phyloP scores from a whole-genome alignment of 2,113 vertebrate species.

The Mormyrus iriodes region DNA sequence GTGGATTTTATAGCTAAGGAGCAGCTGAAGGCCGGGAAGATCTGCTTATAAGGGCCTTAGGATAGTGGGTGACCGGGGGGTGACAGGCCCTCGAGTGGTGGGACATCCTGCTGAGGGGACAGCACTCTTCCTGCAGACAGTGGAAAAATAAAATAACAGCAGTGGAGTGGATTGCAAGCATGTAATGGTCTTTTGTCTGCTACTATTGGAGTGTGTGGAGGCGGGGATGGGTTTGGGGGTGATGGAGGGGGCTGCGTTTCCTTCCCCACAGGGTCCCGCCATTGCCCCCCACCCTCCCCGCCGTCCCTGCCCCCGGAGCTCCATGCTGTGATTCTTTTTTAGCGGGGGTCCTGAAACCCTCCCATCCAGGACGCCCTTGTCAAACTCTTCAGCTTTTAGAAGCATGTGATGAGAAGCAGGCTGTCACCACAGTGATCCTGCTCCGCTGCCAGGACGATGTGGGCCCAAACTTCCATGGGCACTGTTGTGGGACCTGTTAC shows the following conservation, averaged over 20 bases:
- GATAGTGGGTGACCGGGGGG: neutral
- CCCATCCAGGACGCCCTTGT: neutral
- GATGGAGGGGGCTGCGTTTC: constrained; percentile 69
- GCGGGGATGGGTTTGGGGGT: constrained; percentile 29
- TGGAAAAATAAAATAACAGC: constrained; percentile 80
- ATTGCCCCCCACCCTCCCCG: constrained; percentile 56
- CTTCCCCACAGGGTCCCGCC: constrained; percentile 72
- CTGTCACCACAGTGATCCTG: neutral
- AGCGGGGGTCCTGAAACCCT: constrained; percentile 44
- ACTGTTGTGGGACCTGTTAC: neutral
- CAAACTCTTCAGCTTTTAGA: neutral
- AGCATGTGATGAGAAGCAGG: neutral
- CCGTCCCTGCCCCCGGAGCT: constrained; percentile 45
- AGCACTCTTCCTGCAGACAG: constrained; percentile 66
- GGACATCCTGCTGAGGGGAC: constrained; percentile 44
- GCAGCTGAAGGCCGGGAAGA: neutral
- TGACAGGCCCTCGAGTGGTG: neutral
- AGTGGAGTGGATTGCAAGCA: constrained; percentile 89
- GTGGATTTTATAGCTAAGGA: neutral
- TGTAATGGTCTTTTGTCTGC: constrained; percentile 88
- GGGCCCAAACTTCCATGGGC: neutral
- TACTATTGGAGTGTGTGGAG: constrained; percentile 49
- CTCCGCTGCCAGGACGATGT: too few relatives aligned
- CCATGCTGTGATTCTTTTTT: constrained; percentile 47
- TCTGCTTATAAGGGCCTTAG: neutral